phyloP scores from a whole-genome alignment of 2,888 invertebrate genomes.

The Lobophora halterata region DNA sequence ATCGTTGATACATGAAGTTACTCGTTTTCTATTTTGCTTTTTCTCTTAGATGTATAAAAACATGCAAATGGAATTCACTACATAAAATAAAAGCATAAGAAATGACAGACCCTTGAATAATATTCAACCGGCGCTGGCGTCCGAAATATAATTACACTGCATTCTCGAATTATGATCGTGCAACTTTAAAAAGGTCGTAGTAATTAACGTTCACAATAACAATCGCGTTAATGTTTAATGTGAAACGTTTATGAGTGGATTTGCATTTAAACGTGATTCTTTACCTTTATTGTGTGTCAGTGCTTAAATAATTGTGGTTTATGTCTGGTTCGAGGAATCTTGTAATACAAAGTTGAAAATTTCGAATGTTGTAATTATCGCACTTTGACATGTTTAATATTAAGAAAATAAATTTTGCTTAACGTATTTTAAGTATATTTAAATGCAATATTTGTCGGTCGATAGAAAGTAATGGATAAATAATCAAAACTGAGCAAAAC shows the following conservation, averaged over 20 bases:
- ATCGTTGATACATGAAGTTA: no score
- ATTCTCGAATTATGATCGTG: slow-evolving; percentile 57
- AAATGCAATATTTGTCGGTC: no score
- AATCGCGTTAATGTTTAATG: slow-evolving; percentile 56
- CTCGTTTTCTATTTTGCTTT: no score
- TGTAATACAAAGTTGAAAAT: slow-evolving; percentile 32
- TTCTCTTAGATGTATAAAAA: no score
- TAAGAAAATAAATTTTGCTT: no score
- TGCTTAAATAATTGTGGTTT: slow-evolving; percentile 48
- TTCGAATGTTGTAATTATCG: slow-evolving; percentile 19
- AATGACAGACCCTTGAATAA: slow-evolving; percentile 35
- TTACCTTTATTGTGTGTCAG: slow-evolving; percentile 50
- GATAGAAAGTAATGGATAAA: no score
- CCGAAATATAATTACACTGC: slow-evolving; percentile 58
- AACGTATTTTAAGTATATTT: no score
- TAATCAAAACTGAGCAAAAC: no score
- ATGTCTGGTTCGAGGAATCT: slow-evolving; percentile 39
- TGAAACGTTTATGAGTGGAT: slow-evolving; percentile 53
- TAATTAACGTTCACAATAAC: slow-evolving; percentile 70
- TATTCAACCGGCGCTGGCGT: slow-evolving; percentile 50
- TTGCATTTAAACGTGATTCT: slow-evolving; percentile 52
- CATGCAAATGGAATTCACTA: slow-evolving; percentile 1
- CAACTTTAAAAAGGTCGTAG: slow-evolving; percentile 59
- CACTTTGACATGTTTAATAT: no score
- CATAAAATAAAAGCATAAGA: slow-evolving; percentile 19